These are phyloP conservation scores for Pseudopipra pipra DNA, from an alignment of 2,113 vertebrate species.

Conservation along the genomic window DNA sequence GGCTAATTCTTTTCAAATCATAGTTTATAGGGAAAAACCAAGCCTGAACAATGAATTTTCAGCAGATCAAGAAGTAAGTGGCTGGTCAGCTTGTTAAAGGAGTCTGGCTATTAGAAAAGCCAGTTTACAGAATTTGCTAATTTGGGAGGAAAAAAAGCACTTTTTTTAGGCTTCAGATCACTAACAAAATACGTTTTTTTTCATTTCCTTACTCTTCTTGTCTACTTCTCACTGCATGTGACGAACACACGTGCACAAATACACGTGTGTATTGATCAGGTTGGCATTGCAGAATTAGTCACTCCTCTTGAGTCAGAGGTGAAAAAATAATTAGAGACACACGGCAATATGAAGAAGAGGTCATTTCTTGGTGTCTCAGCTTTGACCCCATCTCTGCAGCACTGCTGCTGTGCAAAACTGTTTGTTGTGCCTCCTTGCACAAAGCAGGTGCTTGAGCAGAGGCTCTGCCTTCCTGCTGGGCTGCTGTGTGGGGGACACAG, in stretches of 20 bases:
- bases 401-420: neutral
- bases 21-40: neutral
- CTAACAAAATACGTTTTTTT: neutral
- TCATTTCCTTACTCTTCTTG: neutral
- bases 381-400: neutral
- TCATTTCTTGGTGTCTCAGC: neutral
- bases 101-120: neutral
- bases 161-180: neutral
- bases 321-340: neutral
- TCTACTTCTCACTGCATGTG: neutral
- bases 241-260: neutral
- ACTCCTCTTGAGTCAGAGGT: neutral
- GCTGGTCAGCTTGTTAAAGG: neutral
- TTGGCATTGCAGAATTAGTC: neutral
- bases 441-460: neutral
- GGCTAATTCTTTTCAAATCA: neutral
- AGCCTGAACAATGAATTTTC: neutral
- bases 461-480: neutral
- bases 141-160: neutral
- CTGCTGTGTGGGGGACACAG: neutral
- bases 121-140: neutral
- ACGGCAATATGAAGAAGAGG: neutral
- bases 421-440: neutral
- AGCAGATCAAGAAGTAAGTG: neutral
- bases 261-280: accelerated